Evolutionary conservation across 2,113 vertebrate genomes (phyloP), one percentile per base, ranked within the genome.

Genomic region (Haplochromis vanheusdeni): DNA sequence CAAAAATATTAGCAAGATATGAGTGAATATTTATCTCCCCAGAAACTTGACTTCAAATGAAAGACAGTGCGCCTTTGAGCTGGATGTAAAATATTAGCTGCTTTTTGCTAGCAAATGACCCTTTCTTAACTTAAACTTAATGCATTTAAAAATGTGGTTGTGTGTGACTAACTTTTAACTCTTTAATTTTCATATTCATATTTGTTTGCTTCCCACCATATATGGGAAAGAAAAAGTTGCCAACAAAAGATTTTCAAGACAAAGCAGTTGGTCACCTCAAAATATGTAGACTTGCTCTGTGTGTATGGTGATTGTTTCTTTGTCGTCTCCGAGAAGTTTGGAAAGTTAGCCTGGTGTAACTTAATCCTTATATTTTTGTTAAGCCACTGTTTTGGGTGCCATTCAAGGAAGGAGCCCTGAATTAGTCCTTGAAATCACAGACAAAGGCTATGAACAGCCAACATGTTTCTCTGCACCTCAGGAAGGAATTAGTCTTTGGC

Each of bases 391-490:
- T 68, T 83, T 7, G 9, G 55, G 37, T 68, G 82, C 82, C 81
- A 83, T 65, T 10, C 7, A 45, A 82, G 52, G 51, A 79, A 82
- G 45, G 80, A 73, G 35, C 7, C 28, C 40, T 83, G 85, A 91
- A 92, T 88, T 86, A 84, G 82, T 60, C 81, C 79, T 84, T 91
- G 83, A 83, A 84, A 81, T 89, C 12, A 26, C 40, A 11, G 33
- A 90, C 84, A 91, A 90, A 91, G 82, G 73, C 79, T 23, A 21
- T 14, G 54, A 87, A 81, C 70, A 91, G 80, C 19, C 28, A 7
- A 68, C 91, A 94, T 19, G 62, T 86, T 90, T 90, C 85, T 86
- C 85, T 7, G 3, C 31, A 14, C 87, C 79, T 93, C 82, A 90
- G 77, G 26, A 89, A 85, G 82, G 87, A 68, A 93, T 91, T 90